These are phyloP conservation scores for Xiphophorus maculatus DNA, from an alignment of 2,113 vertebrate species.

Conservation along the genomic window DNA sequence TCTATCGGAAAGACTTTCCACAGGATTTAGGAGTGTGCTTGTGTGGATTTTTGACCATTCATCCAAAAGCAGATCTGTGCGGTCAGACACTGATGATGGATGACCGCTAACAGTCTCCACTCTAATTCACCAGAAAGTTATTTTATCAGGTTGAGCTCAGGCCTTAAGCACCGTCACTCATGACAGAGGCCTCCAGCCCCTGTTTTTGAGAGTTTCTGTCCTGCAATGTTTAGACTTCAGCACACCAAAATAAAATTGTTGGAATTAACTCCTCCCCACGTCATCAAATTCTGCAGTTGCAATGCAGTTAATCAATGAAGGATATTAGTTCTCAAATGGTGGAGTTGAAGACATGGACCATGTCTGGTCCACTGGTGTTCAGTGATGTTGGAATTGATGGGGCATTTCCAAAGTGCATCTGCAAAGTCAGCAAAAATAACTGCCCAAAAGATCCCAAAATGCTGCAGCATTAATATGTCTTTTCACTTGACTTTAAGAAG, in stretches of 20 bases:
- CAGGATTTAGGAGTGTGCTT: background rate
- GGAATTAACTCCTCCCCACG: too few species aligned
- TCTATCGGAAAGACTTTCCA: background rate
- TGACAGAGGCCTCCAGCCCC: too few species aligned
- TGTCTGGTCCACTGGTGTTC: too few species aligned
- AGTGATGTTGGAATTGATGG: too few species aligned
- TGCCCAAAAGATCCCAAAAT: background rate
- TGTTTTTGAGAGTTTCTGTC: too few species aligned
- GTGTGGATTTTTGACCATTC: background rate
- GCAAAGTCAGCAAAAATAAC: background rate
- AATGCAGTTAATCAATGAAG: too few species aligned
- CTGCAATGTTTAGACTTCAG: too few species aligned
- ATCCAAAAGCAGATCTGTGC: background rate
- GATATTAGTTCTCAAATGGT: too few species aligned
- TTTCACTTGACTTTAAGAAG: background rate
- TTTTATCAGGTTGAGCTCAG: background rate
- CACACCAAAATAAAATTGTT: too few species aligned
- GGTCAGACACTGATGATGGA: background rate
- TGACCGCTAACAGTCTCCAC: background rate
- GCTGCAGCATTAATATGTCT: background rate
- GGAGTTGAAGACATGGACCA: too few species aligned
- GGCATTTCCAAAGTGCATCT: background rate
- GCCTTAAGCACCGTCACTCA: too few species aligned
- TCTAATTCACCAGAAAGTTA: background rate
- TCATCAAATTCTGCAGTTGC: too few species aligned